Conservation (phyloP, 2,113 vertebrate species). For the Brachionichthys hirsutus region DNA sequence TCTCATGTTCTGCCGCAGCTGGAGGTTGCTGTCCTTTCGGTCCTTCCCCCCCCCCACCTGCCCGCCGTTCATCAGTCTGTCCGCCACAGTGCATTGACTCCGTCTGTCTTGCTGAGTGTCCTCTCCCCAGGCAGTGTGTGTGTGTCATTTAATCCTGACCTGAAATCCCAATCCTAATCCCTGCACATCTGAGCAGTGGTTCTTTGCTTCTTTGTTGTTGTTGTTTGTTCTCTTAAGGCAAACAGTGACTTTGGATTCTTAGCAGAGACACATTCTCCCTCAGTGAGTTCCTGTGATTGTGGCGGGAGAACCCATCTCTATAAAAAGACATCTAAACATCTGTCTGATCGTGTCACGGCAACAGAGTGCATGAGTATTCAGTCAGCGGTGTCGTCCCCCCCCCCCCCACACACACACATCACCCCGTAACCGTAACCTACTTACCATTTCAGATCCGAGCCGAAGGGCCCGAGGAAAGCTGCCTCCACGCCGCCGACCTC, state of each 20-base stretch:
- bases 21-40: no score
- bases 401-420: no score
- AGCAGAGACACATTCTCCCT: slow-evolving; percentile 29
- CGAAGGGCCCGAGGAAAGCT: background rate
- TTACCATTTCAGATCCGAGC: slow-evolving; percentile 49
- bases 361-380: slow-evolving; percentile 50
- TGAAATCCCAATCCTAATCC: background rate
- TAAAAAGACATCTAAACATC: slow-evolving; percentile 68
- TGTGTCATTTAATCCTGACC: background rate
- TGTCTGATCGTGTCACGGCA: slow-evolving; percentile 32
- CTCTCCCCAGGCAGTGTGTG: slow-evolving; percentile 12
- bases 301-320: slow-evolving; percentile 47
- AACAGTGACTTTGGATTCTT: slow-evolving; percentile 43
- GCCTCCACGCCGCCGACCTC: background rate
- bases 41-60: no score
- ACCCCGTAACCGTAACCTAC: slow-evolving; percentile 49
- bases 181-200: background rate
- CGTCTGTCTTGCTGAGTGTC: slow-evolving; percentile 14
- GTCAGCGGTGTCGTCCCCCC: background rate
- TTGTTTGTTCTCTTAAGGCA: slow-evolving; percentile 14
- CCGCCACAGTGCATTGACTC: slow-evolving; percentile 11
- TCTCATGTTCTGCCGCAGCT: no score
- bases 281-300: slow-evolving; percentile 24
- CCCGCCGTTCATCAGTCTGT: slow-evolving; percentile 27
- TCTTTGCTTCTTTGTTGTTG: no score